Conservation (phyloP, 1,140 invertebrate species). For the Myzus persicae region DNA sequence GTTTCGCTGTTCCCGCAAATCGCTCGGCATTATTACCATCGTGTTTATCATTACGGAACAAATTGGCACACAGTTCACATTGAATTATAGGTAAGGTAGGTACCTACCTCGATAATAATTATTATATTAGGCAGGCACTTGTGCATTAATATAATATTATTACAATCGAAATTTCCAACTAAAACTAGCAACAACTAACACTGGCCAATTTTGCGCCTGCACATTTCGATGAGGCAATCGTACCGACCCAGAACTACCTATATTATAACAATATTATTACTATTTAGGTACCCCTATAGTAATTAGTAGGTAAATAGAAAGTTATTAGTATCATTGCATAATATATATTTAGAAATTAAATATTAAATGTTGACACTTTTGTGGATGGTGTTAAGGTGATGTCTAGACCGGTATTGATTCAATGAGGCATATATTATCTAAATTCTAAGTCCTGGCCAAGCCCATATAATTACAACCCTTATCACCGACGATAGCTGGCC, state of each 20-base stretch:
- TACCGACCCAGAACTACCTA: too few species aligned
- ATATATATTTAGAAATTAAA: too few species aligned
- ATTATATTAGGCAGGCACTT: background rate
- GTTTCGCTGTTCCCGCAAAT: background rate
- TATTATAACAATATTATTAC: too few species aligned
- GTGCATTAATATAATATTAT: background rate
- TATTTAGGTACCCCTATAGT: too few species aligned
- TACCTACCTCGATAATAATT: background rate
- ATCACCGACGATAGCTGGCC: background rate
- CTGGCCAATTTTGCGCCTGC: too few species aligned
- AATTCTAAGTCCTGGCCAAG: too few species aligned
- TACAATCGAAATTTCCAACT: background rate
- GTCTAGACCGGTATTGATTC: background rate
- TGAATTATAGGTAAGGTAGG: background rate
- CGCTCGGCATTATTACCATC: background rate
- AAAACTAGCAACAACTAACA: background rate
- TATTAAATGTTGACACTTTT: background rate
- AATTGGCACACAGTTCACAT: background rate
- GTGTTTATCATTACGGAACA: slow-evolving; percentile 7
- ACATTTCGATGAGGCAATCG: background rate
- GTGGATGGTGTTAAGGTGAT: too few species aligned
- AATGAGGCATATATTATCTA: background rate
- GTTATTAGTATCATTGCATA: too few species aligned
- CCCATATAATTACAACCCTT: too few species aligned
- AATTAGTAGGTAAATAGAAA: too few species aligned